These are phyloP conservation scores for Mormyrus iriodes DNA, from an alignment of 2,113 vertebrate genomes.

Conservation along the genomic window DNA sequence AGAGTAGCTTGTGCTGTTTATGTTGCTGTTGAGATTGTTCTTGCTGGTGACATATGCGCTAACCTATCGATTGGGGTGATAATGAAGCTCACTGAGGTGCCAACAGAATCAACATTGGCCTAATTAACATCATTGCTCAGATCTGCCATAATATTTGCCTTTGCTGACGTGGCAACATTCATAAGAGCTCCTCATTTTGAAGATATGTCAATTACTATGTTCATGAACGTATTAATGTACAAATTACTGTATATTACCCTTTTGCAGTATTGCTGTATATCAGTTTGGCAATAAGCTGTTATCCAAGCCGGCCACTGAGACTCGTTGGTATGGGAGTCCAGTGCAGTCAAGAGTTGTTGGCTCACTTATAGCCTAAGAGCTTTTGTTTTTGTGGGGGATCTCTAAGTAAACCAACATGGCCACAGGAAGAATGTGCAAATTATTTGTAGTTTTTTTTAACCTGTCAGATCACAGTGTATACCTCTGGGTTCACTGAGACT, in stretches of 20 bases:
- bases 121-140: slow-evolving; percentile 12
- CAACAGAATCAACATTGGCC: not conserved
- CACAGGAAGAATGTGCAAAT: not conserved
- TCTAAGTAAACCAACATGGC: not conserved
- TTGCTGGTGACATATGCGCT: not conserved
- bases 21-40: not conserved
- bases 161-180: not conserved
- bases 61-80: slow-evolving; percentile 10
- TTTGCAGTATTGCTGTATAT: not conserved
- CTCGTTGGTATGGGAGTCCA: not conserved
- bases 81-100: slow-evolving; percentile 6
- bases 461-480: not conserved
- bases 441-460: not conserved
- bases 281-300: not conserved
- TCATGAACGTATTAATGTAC: not conserved
- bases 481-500: not conserved
- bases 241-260: not conserved
- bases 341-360: not conserved
- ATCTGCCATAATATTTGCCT: slow-evolving; percentile 1
- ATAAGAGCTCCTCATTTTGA: not conserved
- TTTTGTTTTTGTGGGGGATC: not conserved
- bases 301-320: not conserved
- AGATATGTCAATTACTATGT: not conserved
- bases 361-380: not conserved
- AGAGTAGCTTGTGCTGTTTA: not conserved